A percentile compares a stretch with the other conserved stretches of the same genome.
Evolutionary conservation across 2,888 invertebrate species (phyloP).

Genomic region (Rambutsinella grinnellia): DNA sequence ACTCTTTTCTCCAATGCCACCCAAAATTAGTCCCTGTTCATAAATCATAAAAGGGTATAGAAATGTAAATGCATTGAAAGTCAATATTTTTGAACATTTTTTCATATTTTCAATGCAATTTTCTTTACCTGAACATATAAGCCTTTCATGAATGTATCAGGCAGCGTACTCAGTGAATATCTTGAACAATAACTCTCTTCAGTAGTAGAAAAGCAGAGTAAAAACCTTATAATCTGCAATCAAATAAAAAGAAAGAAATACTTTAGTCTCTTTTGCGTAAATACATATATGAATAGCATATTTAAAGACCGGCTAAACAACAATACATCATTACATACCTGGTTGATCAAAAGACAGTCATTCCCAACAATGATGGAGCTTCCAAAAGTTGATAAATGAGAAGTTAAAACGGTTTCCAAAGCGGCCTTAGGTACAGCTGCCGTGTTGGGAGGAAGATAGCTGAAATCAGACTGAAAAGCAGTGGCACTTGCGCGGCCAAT

Average conservation of each 20-base stretch:
- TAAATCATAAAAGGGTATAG: neutral
- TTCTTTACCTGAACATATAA: conserved; percentile 61
- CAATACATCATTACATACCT: no score
- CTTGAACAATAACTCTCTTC: conserved; percentile 65
- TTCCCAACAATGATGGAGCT: conserved; percentile 63
- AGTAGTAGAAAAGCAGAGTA: conserved; percentile 62
- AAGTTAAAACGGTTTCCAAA: conserved; percentile 58
- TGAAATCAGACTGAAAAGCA: conserved; percentile 7
- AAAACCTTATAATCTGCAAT: conserved; percentile 63
- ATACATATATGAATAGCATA: no score
- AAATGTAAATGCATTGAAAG: no score
- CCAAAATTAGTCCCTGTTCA: conserved; percentile 61
- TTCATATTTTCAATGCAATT: neutral
- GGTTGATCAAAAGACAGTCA: conserved; percentile 61
- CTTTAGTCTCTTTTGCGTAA: no score
- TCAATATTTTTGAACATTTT: no score
- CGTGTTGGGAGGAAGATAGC: conserved; percentile 58
- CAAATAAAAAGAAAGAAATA: conserved; percentile 2
- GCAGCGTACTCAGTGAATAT: conserved; percentile 61
- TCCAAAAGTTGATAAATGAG: conserved; percentile 62
- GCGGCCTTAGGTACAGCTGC: conserved; percentile 32
- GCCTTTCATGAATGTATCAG: conserved; percentile 66
- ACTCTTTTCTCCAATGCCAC: conserved; percentile 63
- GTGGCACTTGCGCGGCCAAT: neutral
- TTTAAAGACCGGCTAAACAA: no score